A percentile compares a stretch with the other conserved stretches of the same genome.
Conservation (phyloP, 1,140 invertebrate genomes). For the Drosophila pachea region DNA sequence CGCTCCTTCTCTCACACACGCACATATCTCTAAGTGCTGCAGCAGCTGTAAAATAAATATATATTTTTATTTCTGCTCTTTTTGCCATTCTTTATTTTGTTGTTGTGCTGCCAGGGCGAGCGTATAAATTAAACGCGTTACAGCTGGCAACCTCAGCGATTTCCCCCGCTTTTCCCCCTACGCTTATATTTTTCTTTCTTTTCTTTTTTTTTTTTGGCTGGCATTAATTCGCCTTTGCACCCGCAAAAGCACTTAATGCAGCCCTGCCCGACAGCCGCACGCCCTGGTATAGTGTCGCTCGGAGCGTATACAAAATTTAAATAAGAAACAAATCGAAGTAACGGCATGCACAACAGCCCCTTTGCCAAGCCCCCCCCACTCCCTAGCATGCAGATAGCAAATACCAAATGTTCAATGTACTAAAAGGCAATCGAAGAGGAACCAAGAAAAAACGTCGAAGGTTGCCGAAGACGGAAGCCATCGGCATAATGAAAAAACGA, state of each 20-base stretch:
- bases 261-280: conserved; percentile 23
- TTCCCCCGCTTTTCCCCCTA: conserved; percentile 27
- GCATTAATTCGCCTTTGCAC: conserved; percentile 72
- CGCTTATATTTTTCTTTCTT: not conserved
- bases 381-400: conserved; percentile 47
- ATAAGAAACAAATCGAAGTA: conserved; percentile 77
- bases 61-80: conserved; percentile 68
- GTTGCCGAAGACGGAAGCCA: conserved; percentile 31
- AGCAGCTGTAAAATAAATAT: conserved; percentile 76
- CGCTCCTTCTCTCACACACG: conserved; percentile 1
- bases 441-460: conserved; percentile 6
- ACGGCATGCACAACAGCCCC: conserved; percentile 32
- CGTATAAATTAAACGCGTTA: conserved; percentile 77
- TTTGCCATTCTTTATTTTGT: conserved; percentile 51
- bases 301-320: conserved; percentile 72
- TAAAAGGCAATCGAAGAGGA: conserved; percentile 48
- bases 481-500: conserved; percentile 55
- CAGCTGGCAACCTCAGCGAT: conserved; percentile 72
- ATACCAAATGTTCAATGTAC: conserved; percentile 69
- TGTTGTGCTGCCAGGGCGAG: conserved; percentile 41
- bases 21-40: conserved; percentile 59
- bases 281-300: conserved; percentile 24
- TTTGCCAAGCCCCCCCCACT: not conserved
- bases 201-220: conserved; percentile 31
- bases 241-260: conserved; percentile 72